Conservation (phyloP, 2,888 invertebrate species). For the Mythimna loreyi region DNA sequence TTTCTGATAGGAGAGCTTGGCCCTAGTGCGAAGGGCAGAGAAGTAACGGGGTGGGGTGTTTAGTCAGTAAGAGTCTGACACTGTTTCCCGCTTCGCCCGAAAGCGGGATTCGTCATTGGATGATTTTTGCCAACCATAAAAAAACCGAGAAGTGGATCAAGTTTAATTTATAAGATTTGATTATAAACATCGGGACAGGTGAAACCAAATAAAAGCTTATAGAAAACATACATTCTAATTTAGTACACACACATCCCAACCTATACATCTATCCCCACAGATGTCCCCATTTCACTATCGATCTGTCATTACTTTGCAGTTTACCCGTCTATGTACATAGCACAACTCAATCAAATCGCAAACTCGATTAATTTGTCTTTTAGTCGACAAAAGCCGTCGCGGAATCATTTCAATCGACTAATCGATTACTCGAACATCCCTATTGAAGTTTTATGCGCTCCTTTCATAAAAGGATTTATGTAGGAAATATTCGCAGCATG, state of each 20-base stretch:
- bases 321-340: conserved; percentile 43
- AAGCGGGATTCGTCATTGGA: too few species aligned
- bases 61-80: too few species aligned
- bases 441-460: conserved; percentile 45
- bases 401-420: conserved; percentile 45
- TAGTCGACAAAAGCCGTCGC: conserved; percentile 50
- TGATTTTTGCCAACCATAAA: too few species aligned
- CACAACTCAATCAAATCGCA: conserved; percentile 45
- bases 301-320: conserved; percentile 42
- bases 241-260: conserved; percentile 1
- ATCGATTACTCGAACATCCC: conserved; percentile 46
- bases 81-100: too few species aligned
- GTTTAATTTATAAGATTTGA: too few species aligned
- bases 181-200: too few species aligned
- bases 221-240: neutral
- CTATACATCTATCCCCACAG: neutral
- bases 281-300: conserved; percentile 39
- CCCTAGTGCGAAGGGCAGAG: too few species aligned
- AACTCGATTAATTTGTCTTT: conserved; percentile 58
- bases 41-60: too few species aligned
- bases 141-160: too few species aligned
- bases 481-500: conserved; percentile 28
- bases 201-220: too few species aligned
- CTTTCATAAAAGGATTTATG: conserved; percentile 37
- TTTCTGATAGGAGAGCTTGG: too few species aligned